Evolutionary conservation across 2,888 invertebrate species (phyloP), one percentile per base, ranked within the genome.

Genomic region (Brassicogethes aeneus): DNA sequence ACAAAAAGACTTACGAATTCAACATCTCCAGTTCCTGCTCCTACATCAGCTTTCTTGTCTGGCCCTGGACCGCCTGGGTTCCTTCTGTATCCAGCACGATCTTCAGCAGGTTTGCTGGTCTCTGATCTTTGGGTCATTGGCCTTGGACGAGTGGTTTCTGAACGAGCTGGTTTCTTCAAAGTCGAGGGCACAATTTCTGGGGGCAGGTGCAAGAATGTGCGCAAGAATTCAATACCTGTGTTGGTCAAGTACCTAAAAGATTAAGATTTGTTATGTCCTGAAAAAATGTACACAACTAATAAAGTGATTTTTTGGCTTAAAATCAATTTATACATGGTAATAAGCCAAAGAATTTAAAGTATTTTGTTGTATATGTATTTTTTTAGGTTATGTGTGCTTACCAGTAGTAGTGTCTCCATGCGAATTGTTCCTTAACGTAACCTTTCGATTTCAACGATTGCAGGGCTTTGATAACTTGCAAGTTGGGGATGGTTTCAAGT

Each of bases 351-450:
- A n/a, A n/a, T n/a, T n/a, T n/a, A n/a, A n/a, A n/a, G n/a, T n/a
- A n/a, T n/a, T n/a, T n/a, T n/a, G n/a, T n/a, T n/a, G n/a, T n/a
- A n/a, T n/a, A n/a, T n/a, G n/a, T n/a, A n/a, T n/a, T n/a, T n/a
- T n/a, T n/a, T n/a, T n/a, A n/a, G n/a, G n/a, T n/a, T n/a, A n/a
- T 13, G 3, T 23, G 16, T 14, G 17, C 70, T 67, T 68, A 82
- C 96, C 97, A 99, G 70, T 99, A 99, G 63, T 90, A 99, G 70
- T 99, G 97, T 61, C 97, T 83, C 99, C 99, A 99, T 2, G 97
- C 96, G 70, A 99, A 99, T 72, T 99, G 97, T 76, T 99, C 97
- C 69, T 89, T 92, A n/a, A 99, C 99, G 62, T 84, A 89, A 44
- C 96, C 97, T 67, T 89, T 81, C 2, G 97, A 97, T 71, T 95